Base-by-base conservation (phyloP, 1,140 invertebrate species). In the Dufourea novaeangliae region DNA sequence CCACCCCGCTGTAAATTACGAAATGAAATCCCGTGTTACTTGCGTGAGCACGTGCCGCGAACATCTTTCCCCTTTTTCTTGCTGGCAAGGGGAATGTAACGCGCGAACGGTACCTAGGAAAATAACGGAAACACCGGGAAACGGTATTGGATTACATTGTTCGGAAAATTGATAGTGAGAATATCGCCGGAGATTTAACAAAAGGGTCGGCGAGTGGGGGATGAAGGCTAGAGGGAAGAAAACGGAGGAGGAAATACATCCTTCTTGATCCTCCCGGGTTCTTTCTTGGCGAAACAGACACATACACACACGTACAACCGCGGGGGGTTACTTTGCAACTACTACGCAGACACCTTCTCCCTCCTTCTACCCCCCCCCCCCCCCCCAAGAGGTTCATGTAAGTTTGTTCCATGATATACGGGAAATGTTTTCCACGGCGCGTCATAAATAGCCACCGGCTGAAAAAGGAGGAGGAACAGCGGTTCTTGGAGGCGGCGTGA, bases 401-500 rank as follows among this genome's bases (percentile, higher is more conserved):
- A 88, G 87, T 90, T 91, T 83, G 85, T 79, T 72, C 76, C 78
- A 79, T 90, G 87, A 90, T 91, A 91, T 88, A 90, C 84, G 88
- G 84, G 81, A 89, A 91, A 91, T 90, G 89, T 91, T 90, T 91
- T 91, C 86, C 84, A 84, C 78, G 83, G 80, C 82, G 83, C 80
- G 86, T 89, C 89, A 89, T 91, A 91, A 91, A 91, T 91, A 90
- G 88, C 86, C 77, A 52, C 74, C 66, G 73, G 78, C 74, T 73
- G 80, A 78, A 86, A 84, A 78, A 77, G 70, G 74, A 83, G 63
- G 66, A 76, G 56, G 54, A 70, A 57, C 56, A 76, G 84, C 85
- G 66, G 37, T 63, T 68, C 66, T 52, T 6, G 50, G 50, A 34
- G 50, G 41, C 25, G 46, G 57, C 70, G 44, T 27, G 41, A 64